Evolutionary conservation across 2,113 vertebrate species (phyloP).

Genomic region (Odontophorus gujanensis): DNA sequence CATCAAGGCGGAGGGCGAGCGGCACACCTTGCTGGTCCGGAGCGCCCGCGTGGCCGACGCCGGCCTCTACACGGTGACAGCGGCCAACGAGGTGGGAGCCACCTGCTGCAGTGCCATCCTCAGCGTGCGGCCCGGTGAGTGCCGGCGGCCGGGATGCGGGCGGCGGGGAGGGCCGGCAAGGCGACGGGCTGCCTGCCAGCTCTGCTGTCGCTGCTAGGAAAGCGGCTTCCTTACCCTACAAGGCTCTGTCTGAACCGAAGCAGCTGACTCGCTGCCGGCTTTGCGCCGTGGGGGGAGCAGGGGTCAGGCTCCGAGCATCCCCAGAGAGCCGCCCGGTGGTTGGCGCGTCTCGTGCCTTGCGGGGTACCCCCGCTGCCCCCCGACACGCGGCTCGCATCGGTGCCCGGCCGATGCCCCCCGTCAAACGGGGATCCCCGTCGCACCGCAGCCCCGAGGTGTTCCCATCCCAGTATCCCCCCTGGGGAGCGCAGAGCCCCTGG

Average conservation of each 20-base stretch:
- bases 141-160: not conserved
- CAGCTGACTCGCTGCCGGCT: slow-evolving; percentile 50
- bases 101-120: slow-evolving; percentile 86
- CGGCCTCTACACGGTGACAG: slow-evolving; percentile 88
- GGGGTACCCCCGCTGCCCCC: not conserved
- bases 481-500: not conserved
- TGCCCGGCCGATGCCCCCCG: not conserved
- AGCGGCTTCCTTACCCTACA: slow-evolving; percentile 81
- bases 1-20: slow-evolving; percentile 91
- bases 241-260: slow-evolving; percentile 75
- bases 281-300: not conserved
- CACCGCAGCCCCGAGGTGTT: not conserved
- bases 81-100: slow-evolving; percentile 89
- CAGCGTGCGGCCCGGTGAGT: slow-evolving; percentile 86
- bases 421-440: not conserved
- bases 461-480: not conserved
- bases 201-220: slow-evolving; percentile 49
- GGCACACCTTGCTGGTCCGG: slow-evolving; percentile 89
- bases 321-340: not conserved
- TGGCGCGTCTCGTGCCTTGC: accelerated
- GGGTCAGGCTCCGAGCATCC: not conserved
- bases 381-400: too few species aligned
- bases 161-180: not conserved
- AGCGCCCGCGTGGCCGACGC: slow-evolving; percentile 83
- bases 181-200: slow-evolving; percentile 34